Evolutionary conservation across 2,888 invertebrate species (phyloP).

Genomic region (Argynnis bischoffii): DNA sequence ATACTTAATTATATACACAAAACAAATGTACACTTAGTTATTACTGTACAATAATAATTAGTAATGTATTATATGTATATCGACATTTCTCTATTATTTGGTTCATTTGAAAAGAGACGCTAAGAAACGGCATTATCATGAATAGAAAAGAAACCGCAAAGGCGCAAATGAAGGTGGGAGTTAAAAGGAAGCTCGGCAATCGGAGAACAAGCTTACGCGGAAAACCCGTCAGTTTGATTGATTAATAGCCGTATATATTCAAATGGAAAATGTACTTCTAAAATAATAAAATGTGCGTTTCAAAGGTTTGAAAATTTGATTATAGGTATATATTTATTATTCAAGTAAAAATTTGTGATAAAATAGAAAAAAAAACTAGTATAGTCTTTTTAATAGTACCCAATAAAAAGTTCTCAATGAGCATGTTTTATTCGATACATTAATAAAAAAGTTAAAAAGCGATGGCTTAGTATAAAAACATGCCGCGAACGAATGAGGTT

Average conservation of each 20-base stretch:
- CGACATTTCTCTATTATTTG: conserved; percentile 26
- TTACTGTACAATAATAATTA: too few species aligned
- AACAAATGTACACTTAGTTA: too few species aligned
- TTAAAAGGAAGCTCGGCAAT: conserved; percentile 29
- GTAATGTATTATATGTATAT: not conserved
- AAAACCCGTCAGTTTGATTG: conserved; percentile 33
- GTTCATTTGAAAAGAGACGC: conserved; percentile 16
- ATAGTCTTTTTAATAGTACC: too few species aligned
- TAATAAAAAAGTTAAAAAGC: too few species aligned
- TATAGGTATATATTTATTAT: not conserved
- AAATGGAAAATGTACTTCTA: not conserved
- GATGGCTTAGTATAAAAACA: too few species aligned
- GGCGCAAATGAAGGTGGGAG: conserved; percentile 32
- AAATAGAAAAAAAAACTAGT: too few species aligned
- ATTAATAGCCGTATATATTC: conserved; percentile 30
- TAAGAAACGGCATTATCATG: conserved; percentile 26
- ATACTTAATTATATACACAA: too few species aligned
- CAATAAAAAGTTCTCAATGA: too few species aligned
- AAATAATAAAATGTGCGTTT: not conserved
- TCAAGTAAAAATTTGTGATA: not conserved
- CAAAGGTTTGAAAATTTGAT: not conserved
- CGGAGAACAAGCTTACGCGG: conserved; percentile 21
- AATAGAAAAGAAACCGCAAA: conserved; percentile 33
- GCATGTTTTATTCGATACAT: too few species aligned
- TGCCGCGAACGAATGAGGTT: too few species aligned